Evolutionary conservation across 2,888 invertebrate species (phyloP).

Genomic region (Cheilosia urbana): DNA sequence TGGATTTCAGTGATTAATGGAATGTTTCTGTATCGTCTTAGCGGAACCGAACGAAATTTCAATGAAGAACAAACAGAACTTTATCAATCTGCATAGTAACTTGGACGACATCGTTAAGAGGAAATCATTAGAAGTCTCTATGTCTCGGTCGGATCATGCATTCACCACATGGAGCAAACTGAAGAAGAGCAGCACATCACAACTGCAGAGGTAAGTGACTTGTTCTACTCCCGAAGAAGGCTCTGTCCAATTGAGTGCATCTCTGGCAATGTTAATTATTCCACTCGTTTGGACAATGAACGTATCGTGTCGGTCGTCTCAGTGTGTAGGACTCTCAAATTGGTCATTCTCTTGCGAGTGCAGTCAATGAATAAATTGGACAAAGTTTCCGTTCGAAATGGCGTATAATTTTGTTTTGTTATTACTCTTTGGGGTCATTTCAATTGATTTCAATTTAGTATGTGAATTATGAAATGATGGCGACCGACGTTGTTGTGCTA

Average conservation of each 20-base stretch:
- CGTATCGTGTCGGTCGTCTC: conserved; percentile 21
- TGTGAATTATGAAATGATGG: conserved; percentile 77
- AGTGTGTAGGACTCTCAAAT: conserved; percentile 42
- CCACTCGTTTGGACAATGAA: conserved; percentile 30
- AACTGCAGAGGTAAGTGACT: conserved; percentile 86
- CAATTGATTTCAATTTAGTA: conserved; percentile 82
- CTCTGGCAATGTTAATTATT: conserved; percentile 10
- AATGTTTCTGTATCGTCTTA: conserved; percentile 47
- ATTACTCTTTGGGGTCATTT: conserved; percentile 81
- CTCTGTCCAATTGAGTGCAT: conserved; percentile 33
- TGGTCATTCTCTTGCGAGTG: conserved; percentile 14
- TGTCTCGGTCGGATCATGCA: conserved; percentile 94
- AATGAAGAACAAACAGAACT: conserved; percentile 82
- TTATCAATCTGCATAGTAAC: conserved; percentile 83
- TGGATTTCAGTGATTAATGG: conserved; percentile 13
- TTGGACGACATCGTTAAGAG: conserved; percentile 83
- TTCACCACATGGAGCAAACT: conserved; percentile 95
- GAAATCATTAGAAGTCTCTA: conserved; percentile 88
- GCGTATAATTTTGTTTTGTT: conserved; percentile 55
- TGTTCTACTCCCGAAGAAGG: neutral
- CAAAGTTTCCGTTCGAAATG: conserved; percentile 70
- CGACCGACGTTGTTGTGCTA: conserved; percentile 28
- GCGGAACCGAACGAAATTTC: conserved; percentile 82
- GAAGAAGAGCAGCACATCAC: conserved; percentile 88
- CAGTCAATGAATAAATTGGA: conserved; percentile 70